Percentiles rank a stretch among this genome's conserved stretches.
Conservation (phyloP, 2,113 vertebrate species). For the Callithrix jacchus region DNA sequence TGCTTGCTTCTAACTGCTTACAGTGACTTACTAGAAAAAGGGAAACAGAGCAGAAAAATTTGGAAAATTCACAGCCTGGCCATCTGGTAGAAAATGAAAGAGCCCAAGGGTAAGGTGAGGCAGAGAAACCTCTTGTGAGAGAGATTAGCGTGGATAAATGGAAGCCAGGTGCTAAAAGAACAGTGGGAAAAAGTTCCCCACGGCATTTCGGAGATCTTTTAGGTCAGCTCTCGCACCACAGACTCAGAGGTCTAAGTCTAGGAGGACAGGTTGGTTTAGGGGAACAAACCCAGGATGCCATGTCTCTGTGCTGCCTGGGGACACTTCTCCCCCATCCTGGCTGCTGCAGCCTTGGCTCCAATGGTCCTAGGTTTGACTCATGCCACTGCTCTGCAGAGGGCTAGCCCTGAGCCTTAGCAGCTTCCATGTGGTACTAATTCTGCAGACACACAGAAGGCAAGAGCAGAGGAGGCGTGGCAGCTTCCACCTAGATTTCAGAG, state of each 20-base stretch:
- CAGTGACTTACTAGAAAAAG: neutral
- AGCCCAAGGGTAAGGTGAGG: neutral
- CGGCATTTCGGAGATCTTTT: neutral
- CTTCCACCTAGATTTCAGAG: neutral
- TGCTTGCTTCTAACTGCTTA: neutral
- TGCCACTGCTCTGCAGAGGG: neutral
- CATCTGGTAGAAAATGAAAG: neutral
- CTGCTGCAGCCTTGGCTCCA: neutral
- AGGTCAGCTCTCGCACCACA: neutral
- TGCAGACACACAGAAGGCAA: neutral
- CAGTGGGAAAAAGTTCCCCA: neutral
- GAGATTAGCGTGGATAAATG: neutral
- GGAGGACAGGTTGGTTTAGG: neutral
- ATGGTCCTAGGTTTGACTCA: neutral
- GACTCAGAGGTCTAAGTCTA: neutral
- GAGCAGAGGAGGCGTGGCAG: neutral
- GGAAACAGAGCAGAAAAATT: neutral
- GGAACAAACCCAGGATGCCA: neutral
- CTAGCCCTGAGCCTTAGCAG: neutral
- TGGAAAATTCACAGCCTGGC: neutral
- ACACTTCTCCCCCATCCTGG: neutral
- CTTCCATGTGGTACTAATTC: neutral
- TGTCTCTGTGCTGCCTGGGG: neutral
- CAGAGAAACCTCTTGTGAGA: neutral
- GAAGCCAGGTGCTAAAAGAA: neutral